Evolutionary conservation across 1,140 invertebrate genomes (phyloP), one percentile per base, ranked within the genome.

Genomic region (Argopecten irradians): DNA sequence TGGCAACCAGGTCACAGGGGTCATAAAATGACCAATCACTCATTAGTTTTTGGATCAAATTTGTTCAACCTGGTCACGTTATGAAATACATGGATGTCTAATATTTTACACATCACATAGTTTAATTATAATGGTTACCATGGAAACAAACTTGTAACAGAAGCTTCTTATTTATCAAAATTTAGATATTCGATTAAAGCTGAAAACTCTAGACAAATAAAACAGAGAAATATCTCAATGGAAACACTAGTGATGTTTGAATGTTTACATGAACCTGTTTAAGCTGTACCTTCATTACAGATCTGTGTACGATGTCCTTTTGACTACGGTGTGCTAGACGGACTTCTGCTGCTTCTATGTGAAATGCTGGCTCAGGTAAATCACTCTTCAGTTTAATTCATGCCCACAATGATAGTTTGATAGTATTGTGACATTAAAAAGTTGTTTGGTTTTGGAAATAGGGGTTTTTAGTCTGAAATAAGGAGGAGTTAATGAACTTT

Each of bases 241-340:
- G 22, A 19, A 43, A n/a, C n/a, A 16, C 1, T 34, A 34, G n/a
- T 19, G 22, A 33, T 11, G 19, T 32, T 36, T 7, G 3, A 39
- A 85, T 5, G 32, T 86, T 14, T 86, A 34, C 9, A 28, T 82
- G 33, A 34, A 14, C 1, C 22, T 36, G 11, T n/a, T 87, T 84
- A 13, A 84, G 0, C 55, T n/a, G 34, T 34, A 33, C 34, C 71
- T 41, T 41, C 34, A 32, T 91, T 92, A 82, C 89, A 95, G 95
- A 94, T 95, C 32, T 95, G 94, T 93, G 94, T 95, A 7, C 90
- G 94, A 39, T 95, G 93, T 90, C 95, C 95, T 11, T 96, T 96
- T 93, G 94, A 95, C 84, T 95, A 95, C 90, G 95, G 95, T 41
- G 93, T 96, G 19, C 85, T 96, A n/a, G 95, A 96, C 90, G 95